Percentiles rank a stretch among this genome's conserved stretches.
phyloP scores from a whole-genome alignment of 2,797 vertebrate species.

The Dryobates pubescens region DNA sequence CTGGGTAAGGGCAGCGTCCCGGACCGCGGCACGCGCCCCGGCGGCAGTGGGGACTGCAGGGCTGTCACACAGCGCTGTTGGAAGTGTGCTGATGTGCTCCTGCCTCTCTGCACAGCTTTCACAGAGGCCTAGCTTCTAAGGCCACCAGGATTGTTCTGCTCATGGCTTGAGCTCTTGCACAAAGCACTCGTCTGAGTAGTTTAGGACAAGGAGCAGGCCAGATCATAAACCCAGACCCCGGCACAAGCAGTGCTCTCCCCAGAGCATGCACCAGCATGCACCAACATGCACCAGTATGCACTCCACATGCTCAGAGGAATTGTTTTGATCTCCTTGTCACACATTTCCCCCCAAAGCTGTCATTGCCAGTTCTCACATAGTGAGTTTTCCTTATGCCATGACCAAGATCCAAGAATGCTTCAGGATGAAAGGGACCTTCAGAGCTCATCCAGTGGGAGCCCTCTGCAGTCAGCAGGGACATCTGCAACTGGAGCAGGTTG shows the following conservation, averaged over 20 bases:
- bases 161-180: background rate
- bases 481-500: too few relatives aligned
- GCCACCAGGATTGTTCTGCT: background rate
- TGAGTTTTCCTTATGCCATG: background rate
- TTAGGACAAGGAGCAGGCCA: background rate
- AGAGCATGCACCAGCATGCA: background rate
- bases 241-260: background rate
- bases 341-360: background rate
- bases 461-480: too few relatives aligned
- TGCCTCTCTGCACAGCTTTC: background rate
- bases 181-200: background rate
- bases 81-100: background rate
- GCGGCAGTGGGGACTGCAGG: background rate
- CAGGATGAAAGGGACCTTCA: too few relatives aligned
- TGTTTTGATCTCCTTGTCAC: background rate
- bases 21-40: background rate
- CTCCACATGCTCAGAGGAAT: background rate
- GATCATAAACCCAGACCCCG: background rate
- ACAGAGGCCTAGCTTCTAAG: background rate
- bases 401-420: background rate
- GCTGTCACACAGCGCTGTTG: background rate
- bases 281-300: background rate
- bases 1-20: constrained; percentile 82
- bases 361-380: background rate
- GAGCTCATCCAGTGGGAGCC: too few relatives aligned